Evolutionary conservation across 2,113 vertebrate species (phyloP).

Genomic region (Meriones unguiculatus): DNA sequence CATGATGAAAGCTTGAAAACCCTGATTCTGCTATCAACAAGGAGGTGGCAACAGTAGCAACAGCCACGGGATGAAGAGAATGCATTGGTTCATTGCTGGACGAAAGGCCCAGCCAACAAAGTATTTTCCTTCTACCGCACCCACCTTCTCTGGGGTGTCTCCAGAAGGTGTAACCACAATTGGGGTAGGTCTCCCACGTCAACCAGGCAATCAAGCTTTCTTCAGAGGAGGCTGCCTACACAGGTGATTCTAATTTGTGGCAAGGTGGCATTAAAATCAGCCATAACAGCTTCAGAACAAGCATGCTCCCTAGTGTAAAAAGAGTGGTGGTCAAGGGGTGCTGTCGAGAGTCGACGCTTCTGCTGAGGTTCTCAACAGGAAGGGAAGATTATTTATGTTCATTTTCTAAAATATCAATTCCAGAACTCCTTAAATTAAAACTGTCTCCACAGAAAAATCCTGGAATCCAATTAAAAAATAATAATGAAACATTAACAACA

Average conservation of each 20-base stretch:
- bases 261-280: neutral
- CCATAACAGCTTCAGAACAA: neutral
- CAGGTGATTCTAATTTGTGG: neutral
- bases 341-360: neutral
- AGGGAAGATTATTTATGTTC: neutral
- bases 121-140: neutral
- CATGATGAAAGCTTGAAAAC: neutral
- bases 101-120: neutral
- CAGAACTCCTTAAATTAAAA: conserved; percentile 3
- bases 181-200: neutral
- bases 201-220: neutral
- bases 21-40: neutral
- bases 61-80: neutral
- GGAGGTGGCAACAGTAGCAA: neutral
- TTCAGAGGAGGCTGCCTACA: neutral
- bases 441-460: neutral
- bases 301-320: neutral
- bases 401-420: neutral
- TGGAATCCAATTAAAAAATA: conserved; percentile 21
- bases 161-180: neutral
- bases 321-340: neutral
- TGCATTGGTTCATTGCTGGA: neutral
- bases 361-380: neutral
- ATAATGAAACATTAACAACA: neutral
- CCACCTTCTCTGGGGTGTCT: neutral